Conservation (phyloP, 35 echinoderm and acorn worm genomes). For the Amphiura filiformis region DNA sequence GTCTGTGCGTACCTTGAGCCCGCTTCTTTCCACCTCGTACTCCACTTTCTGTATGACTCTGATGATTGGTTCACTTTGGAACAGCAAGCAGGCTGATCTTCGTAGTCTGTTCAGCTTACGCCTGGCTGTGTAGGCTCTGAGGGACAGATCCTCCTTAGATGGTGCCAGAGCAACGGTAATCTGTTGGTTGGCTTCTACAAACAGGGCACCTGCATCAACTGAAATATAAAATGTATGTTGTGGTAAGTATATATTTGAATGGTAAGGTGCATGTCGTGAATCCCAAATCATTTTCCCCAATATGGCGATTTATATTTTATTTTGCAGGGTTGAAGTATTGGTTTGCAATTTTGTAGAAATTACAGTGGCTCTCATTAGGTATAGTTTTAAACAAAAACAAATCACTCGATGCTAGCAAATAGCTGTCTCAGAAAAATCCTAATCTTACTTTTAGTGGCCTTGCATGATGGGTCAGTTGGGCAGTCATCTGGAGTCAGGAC, state of each 20-base stretch:
- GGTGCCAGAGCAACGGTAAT: slow-evolving; percentile 50
- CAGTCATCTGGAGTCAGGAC: slow-evolving; percentile 89
- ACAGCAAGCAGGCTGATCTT: slow-evolving; percentile 74
- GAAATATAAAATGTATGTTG: background rate
- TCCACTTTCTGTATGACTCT: slow-evolving; percentile 86
- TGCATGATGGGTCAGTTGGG: slow-evolving; percentile 63
- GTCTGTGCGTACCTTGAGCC: slow-evolving; percentile 59
- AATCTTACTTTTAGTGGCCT: slow-evolving; percentile 85
- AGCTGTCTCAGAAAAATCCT: too few relatives aligned
- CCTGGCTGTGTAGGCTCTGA: slow-evolving; percentile 88
- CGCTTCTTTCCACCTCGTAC: slow-evolving; percentile 71
- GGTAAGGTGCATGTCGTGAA: background rate
- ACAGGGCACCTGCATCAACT: slow-evolving; percentile 85
- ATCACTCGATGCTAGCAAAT: too few relatives aligned
- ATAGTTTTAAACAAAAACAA: too few relatives aligned
- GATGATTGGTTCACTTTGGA: slow-evolving; percentile 92
- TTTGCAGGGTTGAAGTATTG: too few relatives aligned
- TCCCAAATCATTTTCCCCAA: too few relatives aligned
- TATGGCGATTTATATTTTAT: too few relatives aligned
- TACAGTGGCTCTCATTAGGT: too few relatives aligned
- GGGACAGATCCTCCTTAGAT: slow-evolving; percentile 84
- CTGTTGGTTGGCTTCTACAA: slow-evolving; percentile 27
- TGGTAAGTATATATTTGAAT: background rate
- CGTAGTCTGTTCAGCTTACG: slow-evolving; percentile 68
- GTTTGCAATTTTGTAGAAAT: too few relatives aligned